These are phyloP conservation scores for Vicugna pacos DNA, from an alignment of 2,113 vertebrate species.

Conservation along the genomic window DNA sequence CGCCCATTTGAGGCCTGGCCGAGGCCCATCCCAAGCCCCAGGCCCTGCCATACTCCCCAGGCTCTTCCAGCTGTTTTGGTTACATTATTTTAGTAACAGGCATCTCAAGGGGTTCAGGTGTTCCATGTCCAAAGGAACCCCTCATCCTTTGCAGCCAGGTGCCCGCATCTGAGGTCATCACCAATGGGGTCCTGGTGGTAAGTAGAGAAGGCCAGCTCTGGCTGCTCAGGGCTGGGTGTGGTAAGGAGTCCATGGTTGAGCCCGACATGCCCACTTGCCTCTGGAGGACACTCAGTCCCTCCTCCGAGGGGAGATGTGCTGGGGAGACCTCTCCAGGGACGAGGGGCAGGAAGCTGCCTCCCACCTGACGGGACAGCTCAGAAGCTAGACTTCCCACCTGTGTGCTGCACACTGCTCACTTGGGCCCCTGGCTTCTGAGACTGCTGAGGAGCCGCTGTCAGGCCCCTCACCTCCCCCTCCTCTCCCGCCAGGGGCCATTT, in stretches of 20 bases:
- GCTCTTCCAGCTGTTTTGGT: neutral
- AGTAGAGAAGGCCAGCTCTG: conserved; percentile 72
- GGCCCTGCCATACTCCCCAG: neutral
- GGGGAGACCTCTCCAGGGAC: neutral
- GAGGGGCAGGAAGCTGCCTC: neutral
- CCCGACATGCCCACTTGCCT: neutral
- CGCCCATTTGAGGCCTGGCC: neutral
- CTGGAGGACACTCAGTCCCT: neutral
- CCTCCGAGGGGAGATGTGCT: neutral
- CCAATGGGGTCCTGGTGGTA: conserved; percentile 90
- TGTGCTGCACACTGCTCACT: neutral
- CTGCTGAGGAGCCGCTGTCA: neutral
- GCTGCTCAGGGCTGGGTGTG: neutral
- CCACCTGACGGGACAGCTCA: neutral
- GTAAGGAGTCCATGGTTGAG: neutral
- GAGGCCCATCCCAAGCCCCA: neutral
- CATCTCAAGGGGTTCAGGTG: neutral
- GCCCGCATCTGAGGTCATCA: conserved; percentile 84
- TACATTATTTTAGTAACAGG: neutral
- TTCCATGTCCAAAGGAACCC: neutral
- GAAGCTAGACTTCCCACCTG: neutral
- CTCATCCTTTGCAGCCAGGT: conserved; percentile 82
- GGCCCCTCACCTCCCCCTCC: neutral
- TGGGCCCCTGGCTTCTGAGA: neutral
- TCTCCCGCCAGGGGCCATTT: neutral